Evolutionary conservation across 2,888 invertebrate species (phyloP).

Genomic region (Carabus problematicus): DNA sequence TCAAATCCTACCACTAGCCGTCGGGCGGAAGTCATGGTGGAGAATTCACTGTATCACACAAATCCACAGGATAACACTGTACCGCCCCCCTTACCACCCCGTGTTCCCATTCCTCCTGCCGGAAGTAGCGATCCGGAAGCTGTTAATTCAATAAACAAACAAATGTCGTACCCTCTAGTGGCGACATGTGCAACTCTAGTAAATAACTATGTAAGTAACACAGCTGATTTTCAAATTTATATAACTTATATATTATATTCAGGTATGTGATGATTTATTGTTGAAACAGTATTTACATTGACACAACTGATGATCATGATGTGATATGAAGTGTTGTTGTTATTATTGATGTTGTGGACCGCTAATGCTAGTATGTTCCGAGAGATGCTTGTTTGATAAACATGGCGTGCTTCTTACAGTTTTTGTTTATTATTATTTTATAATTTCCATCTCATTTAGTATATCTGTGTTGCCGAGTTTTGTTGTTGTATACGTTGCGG

Average conservation of each 20-base stretch:
- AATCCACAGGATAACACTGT: constrained; percentile 46
- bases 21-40: constrained; percentile 50
- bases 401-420: too few relatives aligned
- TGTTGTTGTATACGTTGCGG: too few relatives aligned
- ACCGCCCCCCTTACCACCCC: constrained; percentile 68
- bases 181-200: constrained; percentile 62
- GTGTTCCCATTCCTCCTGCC: constrained; percentile 58
- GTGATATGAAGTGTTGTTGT: not conserved
- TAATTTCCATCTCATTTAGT: too few relatives aligned
- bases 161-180: constrained; percentile 70
- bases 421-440: too few relatives aligned
- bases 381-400: not conserved
- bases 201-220: constrained; percentile 62
- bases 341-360: constrained; percentile 1
- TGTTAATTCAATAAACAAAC: constrained; percentile 69
- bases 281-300: too few relatives aligned
- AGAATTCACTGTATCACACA: constrained; percentile 50
- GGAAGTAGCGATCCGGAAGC: constrained; percentile 59
- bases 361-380: not conserved
- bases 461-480: too few relatives aligned
- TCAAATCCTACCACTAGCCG: constrained; percentile 52
- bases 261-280: not conserved
- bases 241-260: not conserved
- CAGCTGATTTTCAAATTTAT: constrained; percentile 4
- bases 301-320: too few relatives aligned